Conservation (phyloP, 92 coral and sea anemone genomes). For the Epizoanthus ramosus region DNA sequence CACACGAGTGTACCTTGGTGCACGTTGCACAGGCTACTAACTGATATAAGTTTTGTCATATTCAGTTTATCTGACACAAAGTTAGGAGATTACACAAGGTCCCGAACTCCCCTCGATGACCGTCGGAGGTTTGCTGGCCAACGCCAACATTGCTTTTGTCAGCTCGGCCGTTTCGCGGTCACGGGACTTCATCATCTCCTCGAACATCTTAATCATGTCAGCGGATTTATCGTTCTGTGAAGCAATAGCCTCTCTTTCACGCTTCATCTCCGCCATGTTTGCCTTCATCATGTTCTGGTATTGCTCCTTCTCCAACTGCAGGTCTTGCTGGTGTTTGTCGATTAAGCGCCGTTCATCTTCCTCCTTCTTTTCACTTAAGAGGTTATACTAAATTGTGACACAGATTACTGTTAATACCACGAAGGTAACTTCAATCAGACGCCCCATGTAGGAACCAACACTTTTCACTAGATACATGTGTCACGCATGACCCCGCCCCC, state of each 20-base stretch:
- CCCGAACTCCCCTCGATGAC: conserved; percentile 5
- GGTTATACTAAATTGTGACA: conserved; percentile 1
- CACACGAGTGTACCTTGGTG: too few species aligned
- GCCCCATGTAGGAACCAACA: too few species aligned
- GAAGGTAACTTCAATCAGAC: too few species aligned
- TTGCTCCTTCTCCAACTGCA: conserved; percentile 30
- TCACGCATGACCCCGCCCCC: too few species aligned
- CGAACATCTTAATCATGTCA: conserved; percentile 35
- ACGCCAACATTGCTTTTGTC: conserved; percentile 23
- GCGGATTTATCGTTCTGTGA: conserved; percentile 29
- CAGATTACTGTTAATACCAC: too few species aligned
- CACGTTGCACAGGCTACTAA: too few species aligned
- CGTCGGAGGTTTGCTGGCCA: conserved; percentile 37
- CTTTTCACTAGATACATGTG: too few species aligned
- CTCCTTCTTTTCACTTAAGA: conserved; percentile 11
- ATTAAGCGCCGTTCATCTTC: conserved; percentile 36
- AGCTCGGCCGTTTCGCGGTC: conserved; percentile 29
- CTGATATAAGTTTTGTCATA: neutral
- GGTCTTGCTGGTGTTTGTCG: conserved; percentile 21
- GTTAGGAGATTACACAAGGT: conserved; percentile 18
- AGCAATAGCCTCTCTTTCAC: conserved; percentile 14
- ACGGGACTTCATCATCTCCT: conserved; percentile 30
- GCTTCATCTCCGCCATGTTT: conserved; percentile 36
- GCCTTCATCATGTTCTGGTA: conserved; percentile 22
- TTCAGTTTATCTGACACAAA: neutral